Evolutionary conservation across 2,113 vertebrate species (phyloP).

Genomic region (Macrotis lagotis): DNA sequence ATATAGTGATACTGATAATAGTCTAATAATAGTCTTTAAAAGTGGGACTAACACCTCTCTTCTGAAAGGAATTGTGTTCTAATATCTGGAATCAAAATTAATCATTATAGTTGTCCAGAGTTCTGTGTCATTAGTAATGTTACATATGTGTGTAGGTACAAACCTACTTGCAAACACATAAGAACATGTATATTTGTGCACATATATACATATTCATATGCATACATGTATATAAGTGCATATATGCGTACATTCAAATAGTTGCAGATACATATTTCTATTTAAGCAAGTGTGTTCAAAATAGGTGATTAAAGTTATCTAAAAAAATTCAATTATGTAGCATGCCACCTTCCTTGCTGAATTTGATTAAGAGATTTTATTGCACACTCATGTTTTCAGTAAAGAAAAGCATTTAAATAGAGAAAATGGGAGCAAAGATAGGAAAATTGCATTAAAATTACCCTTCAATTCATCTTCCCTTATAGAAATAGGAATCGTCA

Average conservation of each 20-base stretch:
- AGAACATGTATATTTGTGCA: too few species aligned
- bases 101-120: not conserved
- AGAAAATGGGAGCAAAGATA: not conserved
- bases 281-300: not conserved
- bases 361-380: constrained; percentile 20
- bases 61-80: not conserved
- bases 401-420: not conserved
- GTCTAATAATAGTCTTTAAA: not conserved
- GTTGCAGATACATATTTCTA: not conserved
- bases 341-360: not conserved
- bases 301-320: not conserved
- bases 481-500: constrained; percentile 84
- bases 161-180: too few species aligned
- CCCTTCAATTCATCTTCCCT: not conserved
- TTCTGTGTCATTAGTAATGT: not conserved
- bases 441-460: not conserved
- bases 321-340: not conserved
- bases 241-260: too few species aligned
- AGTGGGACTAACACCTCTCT: not conserved
- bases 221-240: too few species aligned
- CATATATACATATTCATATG: not conserved
- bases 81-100: not conserved
- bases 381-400: not conserved
- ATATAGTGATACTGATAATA: not conserved
- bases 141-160: too few species aligned